Evolutionary conservation across 2,113 vertebrate genomes (phyloP), one percentile per base, ranked within the genome.

Genomic region (Myxocyprinus asiaticus): DNA sequence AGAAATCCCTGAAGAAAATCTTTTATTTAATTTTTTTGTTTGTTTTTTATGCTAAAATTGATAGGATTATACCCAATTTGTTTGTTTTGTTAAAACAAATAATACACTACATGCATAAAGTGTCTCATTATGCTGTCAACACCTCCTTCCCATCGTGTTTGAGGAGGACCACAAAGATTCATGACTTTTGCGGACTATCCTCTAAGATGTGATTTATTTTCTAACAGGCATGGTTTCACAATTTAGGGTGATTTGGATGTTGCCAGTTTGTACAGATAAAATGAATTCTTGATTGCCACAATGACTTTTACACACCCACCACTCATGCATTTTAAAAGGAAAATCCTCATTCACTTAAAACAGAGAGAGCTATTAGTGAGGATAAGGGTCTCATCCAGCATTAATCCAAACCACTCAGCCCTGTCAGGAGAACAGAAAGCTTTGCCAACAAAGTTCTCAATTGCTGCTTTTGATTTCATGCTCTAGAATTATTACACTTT

Each of bases 381-480:
- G 58, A 63, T 74, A 22, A 47, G 45, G 59, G 63, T 63, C 45
- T 75, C 44, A 75, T 63, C 22, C 72, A 63, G 59, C 45, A 42
- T 50, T 75, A 63, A 63, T 75, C 45, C 72, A 6, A 51, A 75
- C 44, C 58, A 51, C 72, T 75, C n/a, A 73, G 15, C n/a, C 8
- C 45, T 50, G 11, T 75, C 47, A 63, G 58, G 72, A 63, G 15
- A 14, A 42, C 2, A 0, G 10, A 75, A 63, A 51, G 59, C 58
- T 62, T 48, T 62, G 15, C 15, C 58, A 72, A 59, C 22, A 15
- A 17, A 42, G 45, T 58, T 17, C 3, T 5, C 43, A n/a, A 47
- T 45, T 61, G 56, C 22, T 22, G 22, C 42, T 47, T 61, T 73
- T 47, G 56, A 73, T 73, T 73, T 22, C 56, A 61, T 17, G 43